Conservation (phyloP, 1,140 invertebrate genomes). For the Microplitis demolitor region DNA sequence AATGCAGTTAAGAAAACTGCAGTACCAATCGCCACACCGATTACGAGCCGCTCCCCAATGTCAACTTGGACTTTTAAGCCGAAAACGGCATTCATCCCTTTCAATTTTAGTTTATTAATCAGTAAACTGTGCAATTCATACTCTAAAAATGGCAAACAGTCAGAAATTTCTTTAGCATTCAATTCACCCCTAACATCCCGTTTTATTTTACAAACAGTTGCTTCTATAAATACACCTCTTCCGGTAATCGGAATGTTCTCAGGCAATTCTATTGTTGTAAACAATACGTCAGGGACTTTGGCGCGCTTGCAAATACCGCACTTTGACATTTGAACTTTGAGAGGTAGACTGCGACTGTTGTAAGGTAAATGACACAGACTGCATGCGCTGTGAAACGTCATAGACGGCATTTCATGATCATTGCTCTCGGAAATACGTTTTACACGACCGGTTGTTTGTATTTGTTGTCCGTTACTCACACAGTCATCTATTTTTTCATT, state of each 20-base stretch:
- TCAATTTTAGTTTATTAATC: conserved; percentile 88
- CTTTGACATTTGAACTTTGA: conserved; percentile 69
- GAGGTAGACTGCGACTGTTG: conserved; percentile 71
- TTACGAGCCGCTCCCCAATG: conserved; percentile 85
- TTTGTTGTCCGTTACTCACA: conserved; percentile 5
- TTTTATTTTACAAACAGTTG: conserved; percentile 79
- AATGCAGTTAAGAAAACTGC: conserved; percentile 77
- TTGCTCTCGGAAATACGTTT: conserved; percentile 53
- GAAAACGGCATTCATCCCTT: conserved; percentile 93
- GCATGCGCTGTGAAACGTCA: conserved; percentile 38
- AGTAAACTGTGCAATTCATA: conserved; percentile 93
- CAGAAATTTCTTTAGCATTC: conserved; percentile 92
- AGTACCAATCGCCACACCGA: conserved; percentile 88
- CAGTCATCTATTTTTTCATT: conserved; percentile 46
- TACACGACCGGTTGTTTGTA: conserved; percentile 24
- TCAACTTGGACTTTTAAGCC: conserved; percentile 82
- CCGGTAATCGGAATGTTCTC: conserved; percentile 75
- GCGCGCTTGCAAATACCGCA: conserved; percentile 67
- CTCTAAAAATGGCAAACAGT: conserved; percentile 91
- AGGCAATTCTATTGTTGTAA: conserved; percentile 87
- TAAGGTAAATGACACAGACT: conserved; percentile 83
- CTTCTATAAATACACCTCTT: conserved; percentile 75
- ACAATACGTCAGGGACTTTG: conserved; percentile 87
- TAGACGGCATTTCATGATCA: conserved; percentile 44
- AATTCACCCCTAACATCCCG: conserved; percentile 81